phyloP scores from a whole-genome alignment of 2,113 vertebrate species.

The Laticauda laticaudata region DNA sequence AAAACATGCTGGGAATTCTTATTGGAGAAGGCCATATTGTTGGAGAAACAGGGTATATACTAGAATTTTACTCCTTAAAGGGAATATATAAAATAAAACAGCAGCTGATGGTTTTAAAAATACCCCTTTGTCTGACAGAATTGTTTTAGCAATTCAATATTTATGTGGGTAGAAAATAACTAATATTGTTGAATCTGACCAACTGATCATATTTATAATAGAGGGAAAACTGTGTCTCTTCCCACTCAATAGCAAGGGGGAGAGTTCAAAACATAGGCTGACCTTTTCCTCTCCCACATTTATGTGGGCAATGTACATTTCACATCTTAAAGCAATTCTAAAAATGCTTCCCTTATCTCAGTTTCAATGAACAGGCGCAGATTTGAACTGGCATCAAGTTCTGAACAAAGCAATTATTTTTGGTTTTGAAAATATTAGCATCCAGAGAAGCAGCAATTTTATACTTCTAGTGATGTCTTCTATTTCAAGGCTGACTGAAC shows the following conservation, averaged over 20 bases:
- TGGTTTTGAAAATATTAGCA: neutral
- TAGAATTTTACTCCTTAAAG: neutral
- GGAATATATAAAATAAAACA: neutral
- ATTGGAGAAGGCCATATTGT: too few relatives aligned
- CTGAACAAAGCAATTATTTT: fast-evolving
- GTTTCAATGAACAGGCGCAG: neutral
- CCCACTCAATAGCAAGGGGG: neutral
- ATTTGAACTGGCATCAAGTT: fast-evolving
- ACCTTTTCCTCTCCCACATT: neutral
- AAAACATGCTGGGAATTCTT: too few relatives aligned
- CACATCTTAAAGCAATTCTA: neutral
- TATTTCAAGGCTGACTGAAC: neutral
- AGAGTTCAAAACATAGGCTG: neutral
- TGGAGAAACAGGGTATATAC: too few relatives aligned
- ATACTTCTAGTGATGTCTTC: neutral
- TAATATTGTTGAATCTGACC: neutral
- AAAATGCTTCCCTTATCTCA: neutral
- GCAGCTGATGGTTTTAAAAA: neutral
- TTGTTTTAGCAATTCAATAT: neutral
- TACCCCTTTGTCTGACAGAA: neutral
- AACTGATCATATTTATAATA: fast-evolving
- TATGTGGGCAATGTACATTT: neutral
- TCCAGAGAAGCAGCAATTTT: neutral
- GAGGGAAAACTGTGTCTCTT: neutral
- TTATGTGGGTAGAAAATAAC: constrained; percentile 6